phyloP scores from a whole-genome alignment of 2,888 invertebrate species.

The Celastrina argiolus region DNA sequence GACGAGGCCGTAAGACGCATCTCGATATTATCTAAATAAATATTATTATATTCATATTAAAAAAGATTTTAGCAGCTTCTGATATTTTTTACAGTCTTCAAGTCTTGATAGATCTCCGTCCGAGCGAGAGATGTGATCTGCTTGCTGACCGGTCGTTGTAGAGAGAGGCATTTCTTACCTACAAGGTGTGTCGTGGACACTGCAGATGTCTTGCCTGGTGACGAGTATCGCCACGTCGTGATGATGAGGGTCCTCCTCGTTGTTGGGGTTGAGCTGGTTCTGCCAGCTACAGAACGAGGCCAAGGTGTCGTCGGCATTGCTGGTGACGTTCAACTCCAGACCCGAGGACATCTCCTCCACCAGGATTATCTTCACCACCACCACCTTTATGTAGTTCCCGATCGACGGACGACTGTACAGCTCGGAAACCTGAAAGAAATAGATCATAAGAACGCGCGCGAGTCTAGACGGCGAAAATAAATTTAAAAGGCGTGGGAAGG shows the following conservation, averaged over 20 bases:
- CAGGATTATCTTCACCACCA: slow-evolving; percentile 90
- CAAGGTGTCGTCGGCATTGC: slow-evolving; percentile 90
- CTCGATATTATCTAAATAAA: slow-evolving; percentile 8
- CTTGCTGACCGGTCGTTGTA: no score
- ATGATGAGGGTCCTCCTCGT: slow-evolving; percentile 90
- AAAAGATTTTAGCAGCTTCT: background rate
- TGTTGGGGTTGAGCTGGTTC: slow-evolving; percentile 83
- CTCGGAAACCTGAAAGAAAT: slow-evolving; percentile 78
- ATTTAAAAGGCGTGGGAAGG: slow-evolving; percentile 7
- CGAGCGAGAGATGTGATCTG: no score
- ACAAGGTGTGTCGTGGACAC: slow-evolving; percentile 74
- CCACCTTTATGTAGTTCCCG: slow-evolving; percentile 93
- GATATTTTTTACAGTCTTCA: no score
- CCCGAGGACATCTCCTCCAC: slow-evolving; percentile 81
- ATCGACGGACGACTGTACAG: slow-evolving; percentile 92
- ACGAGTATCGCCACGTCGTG: slow-evolving; percentile 93
- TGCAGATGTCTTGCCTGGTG: slow-evolving; percentile 87
- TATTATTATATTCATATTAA: no score
- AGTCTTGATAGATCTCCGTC: no score
- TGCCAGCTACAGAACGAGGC: slow-evolving; percentile 93
- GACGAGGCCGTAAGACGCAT: background rate
- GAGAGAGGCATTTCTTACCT: slow-evolving; percentile 58
- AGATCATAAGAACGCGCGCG: background rate
- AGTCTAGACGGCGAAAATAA: slow-evolving; percentile 7
- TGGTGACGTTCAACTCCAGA: slow-evolving; percentile 83